Conservation (phyloP, 2,888 invertebrate species). For the Stomorhina lunata region DNA sequence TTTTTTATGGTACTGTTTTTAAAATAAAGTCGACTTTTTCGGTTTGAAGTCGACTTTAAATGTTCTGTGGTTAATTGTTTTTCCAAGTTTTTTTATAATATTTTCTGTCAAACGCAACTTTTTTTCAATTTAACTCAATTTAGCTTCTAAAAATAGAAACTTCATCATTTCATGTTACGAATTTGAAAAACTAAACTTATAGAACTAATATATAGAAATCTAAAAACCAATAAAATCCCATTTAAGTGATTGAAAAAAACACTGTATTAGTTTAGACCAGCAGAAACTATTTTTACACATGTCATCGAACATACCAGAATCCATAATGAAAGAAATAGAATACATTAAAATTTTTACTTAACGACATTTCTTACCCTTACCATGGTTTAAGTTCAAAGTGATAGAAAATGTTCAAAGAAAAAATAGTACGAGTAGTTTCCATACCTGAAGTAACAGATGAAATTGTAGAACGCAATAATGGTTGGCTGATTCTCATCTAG, state of each 20-base stretch:
- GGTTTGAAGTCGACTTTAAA: no score
- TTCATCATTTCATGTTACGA: no score
- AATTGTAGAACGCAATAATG: constrained; percentile 34
- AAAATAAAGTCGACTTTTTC: no score
- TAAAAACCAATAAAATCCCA: neutral
- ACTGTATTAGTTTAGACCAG: neutral
- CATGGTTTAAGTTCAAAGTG: neutral
- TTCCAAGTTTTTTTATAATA: no score
- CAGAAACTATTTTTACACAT: neutral
- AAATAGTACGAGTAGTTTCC: neutral
- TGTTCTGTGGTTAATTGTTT: no score
- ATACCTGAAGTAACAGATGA: constrained; percentile 5
- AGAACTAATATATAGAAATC: neutral
- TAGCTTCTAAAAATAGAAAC: no score
- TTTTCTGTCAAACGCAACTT: no score
- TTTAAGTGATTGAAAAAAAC: neutral
- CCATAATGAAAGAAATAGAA: neutral
- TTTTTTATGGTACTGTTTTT: no score
- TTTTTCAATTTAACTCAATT: no score
- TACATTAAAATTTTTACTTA: neutral
- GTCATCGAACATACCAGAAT: neutral
- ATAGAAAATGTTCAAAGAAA: neutral
- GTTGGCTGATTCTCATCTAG: neutral
- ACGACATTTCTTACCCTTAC: constrained; percentile 9
- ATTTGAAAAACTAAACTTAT: neutral